Percentiles rank a stretch among this genome's conserved stretches.
These are phyloP conservation scores for Archips xylosteana DNA, from an alignment of 2,888 invertebrate genomes.

Conservation along the genomic window DNA sequence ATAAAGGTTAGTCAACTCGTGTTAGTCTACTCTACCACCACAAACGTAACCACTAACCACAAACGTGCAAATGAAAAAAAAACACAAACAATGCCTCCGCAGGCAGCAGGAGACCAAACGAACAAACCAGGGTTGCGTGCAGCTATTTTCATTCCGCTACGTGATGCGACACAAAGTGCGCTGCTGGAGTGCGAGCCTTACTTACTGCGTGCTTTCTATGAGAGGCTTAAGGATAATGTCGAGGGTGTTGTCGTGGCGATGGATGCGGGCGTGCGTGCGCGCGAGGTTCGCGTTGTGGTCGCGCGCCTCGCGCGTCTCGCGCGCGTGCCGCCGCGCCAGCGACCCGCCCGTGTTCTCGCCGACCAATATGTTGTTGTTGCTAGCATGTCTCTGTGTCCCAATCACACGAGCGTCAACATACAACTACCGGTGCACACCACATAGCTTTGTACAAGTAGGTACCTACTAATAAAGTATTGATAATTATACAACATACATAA, in stretches of 20 bases:
- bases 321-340: conserved; percentile 79
- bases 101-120: conserved; percentile 52
- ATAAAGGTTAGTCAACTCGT: conserved; percentile 66
- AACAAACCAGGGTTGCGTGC: conserved; percentile 76
- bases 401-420: conserved; percentile 68
- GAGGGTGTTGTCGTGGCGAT: conserved; percentile 83
- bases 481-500: conserved; percentile 18
- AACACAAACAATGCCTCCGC: conserved; percentile 51
- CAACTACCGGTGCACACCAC: conserved; percentile 76
- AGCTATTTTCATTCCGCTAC: conserved; percentile 77
- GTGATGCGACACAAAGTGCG: conserved; percentile 70
- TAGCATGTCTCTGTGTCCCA: conserved; percentile 86
- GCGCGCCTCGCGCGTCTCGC: conserved; percentile 58
- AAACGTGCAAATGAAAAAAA: conserved; percentile 69
- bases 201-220: conserved; percentile 86
- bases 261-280: conserved; percentile 75
- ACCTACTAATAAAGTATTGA: conserved; percentile 27
- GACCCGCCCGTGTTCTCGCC: conserved; percentile 74
- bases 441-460: conserved; percentile 49
- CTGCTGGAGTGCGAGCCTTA: conserved; percentile 67
- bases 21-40: conserved; percentile 60
- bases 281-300: conserved; percentile 78
- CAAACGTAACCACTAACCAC: conserved; percentile 54
- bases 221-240: conserved; percentile 85
- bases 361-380: conserved; percentile 85